Percentiles rank a stretch among this genome's conserved stretches.
phyloP scores from a whole-genome alignment of 2,888 invertebrate genomes.

The Omphaloscelis lunosa region DNA sequence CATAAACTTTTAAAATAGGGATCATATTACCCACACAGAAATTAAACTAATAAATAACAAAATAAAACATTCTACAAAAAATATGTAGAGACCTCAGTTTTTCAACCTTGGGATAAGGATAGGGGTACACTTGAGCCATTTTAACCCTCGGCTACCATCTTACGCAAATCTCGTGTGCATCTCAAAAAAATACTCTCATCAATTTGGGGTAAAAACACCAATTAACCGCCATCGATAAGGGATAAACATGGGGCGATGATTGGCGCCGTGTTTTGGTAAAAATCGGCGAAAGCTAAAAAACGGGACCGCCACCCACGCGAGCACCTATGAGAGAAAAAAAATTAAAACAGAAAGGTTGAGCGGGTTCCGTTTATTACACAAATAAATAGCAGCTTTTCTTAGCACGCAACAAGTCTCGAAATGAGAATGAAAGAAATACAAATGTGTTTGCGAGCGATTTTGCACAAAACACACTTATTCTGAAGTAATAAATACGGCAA shows the following conservation, averaged over 20 bases:
- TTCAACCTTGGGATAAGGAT: conserved; percentile 20
- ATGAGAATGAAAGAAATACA: not conserved
- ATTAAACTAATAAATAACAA: conserved; percentile 30
- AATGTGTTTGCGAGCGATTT: not conserved
- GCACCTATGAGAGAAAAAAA: conserved; percentile 58
- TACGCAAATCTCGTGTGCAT: conserved; percentile 73
- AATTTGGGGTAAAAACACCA: conserved; percentile 81
- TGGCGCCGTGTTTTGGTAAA: conserved; percentile 77
- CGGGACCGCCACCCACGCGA: conserved; percentile 71
- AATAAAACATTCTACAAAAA: conserved; percentile 20
- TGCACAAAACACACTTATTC: not conserved
- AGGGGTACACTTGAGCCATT: conserved; percentile 31
- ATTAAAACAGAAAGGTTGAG: not conserved
- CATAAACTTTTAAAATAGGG: not conserved
- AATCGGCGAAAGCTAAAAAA: conserved; percentile 72
- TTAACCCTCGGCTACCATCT: conserved; percentile 74
- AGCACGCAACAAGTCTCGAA: not conserved
- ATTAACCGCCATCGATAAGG: conserved; percentile 81
- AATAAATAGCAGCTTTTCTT: not conserved
- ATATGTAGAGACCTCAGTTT: not conserved
- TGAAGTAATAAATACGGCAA: not conserved
- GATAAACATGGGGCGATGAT: conserved; percentile 74
- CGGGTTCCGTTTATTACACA: conserved; percentile 51
- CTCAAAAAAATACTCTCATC: conserved; percentile 67
- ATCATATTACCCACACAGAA: conserved; percentile 30